Conservation (phyloP, 2,113 vertebrate genomes). For the Tiliqua scincoides region DNA sequence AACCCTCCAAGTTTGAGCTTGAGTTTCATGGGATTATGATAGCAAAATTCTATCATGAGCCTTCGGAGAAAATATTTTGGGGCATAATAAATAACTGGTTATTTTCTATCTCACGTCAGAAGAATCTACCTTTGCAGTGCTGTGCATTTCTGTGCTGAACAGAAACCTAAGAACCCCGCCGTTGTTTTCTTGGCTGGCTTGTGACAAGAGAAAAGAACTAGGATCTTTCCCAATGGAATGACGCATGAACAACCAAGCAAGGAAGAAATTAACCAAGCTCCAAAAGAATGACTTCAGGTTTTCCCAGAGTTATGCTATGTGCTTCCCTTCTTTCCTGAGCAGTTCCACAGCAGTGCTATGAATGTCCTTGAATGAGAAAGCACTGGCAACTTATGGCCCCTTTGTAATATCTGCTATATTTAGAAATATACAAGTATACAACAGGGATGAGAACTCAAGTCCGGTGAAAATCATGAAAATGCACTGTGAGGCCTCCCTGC, state of each 20-base stretch:
- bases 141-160: constrained; percentile 13
- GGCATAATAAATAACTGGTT: constrained; percentile 12
- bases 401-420: no score
- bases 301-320: not conserved
- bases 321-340: no score
- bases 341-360: no score
- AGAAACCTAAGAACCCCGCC: not conserved
- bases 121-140: not conserved
- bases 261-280: not conserved
- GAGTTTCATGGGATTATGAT: constrained; percentile 24
- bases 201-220: not conserved
- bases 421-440: no score
- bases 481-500: no score
- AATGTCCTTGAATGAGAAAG: no score
- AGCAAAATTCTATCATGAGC: not conserved
- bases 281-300: not conserved
- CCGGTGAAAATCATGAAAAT: no score
- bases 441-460: no score
- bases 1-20: not conserved
- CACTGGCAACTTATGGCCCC: no score
- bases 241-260: not conserved
- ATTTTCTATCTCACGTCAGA: constrained; percentile 2
- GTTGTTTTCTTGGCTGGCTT: not conserved
- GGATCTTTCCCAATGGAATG: not conserved
- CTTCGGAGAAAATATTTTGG: constrained; percentile 23